Base-by-base conservation (phyloP, 2,113 vertebrate species). In the Passer domesticus region DNA sequence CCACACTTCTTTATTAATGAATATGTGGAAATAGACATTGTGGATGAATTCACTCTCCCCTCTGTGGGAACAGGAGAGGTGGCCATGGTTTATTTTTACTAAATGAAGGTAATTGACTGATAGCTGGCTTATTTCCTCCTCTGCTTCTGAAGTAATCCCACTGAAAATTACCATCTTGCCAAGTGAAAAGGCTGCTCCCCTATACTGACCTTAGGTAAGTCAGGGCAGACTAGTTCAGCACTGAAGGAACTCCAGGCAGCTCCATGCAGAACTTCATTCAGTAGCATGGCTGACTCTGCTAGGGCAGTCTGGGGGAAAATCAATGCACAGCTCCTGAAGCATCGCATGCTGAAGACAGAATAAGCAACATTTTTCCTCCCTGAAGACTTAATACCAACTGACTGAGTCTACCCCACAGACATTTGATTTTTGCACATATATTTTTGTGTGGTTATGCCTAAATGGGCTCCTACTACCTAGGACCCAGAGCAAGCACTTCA, bases 101-200 rank as follows among this genome's bases (percentile, higher is more conserved):
- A 60, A 37, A 64, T 46, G 21, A 58, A 73, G 17, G 53, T 47
- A n/a, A 62, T 0, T 53, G 31, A 23, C 43, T 39, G 24, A 77
- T 53, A 18, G 22, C 15, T 59, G 59, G 7, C 12, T 43, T 75
- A 35, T 59, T 73, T 37, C 31, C 9, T 24, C 7, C 33, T 72
- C 25, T 18, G 0, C 33, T 39, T 67, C 52, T 60, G 41, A 56
- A 52, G 15, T n/a, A 56, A 58, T 11, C 17, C 37, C n/a, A 15
- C 37, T 52, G 23, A 81, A 80, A 95, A 52, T 1, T 0, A 37
- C 1, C 1, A 22, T 24, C 13, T 72, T 43, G 33, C 14, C 28
- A 31, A 55, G 28, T 11, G 33, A 46, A 87, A 50, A 55, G 25
- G 41, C 46, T 90, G 69, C 33, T 79, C 4, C 39, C 35, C 22